Evolutionary conservation across 2,888 invertebrate genomes (phyloP).

Genomic region (Agriopis leucophaearia): DNA sequence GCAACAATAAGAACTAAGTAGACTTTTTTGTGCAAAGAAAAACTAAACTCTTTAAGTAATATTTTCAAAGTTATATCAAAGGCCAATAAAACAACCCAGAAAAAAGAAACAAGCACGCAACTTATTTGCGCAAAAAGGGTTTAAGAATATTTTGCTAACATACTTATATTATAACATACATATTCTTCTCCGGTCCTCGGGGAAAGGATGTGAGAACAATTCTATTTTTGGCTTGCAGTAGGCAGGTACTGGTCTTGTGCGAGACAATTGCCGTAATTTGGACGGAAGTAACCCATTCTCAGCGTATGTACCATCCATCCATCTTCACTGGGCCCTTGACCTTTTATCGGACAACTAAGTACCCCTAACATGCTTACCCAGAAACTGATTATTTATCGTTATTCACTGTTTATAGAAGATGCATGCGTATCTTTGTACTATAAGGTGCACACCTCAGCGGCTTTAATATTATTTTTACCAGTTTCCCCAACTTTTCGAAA

Average conservation of each 20-base stretch:
- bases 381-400: neutral
- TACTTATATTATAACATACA: too few relatives aligned
- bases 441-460: too few relatives aligned
- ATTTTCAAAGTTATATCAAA: constrained; percentile 31
- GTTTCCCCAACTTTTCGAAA: too few relatives aligned
- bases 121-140: constrained; percentile 25
- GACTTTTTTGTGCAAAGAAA: constrained; percentile 10
- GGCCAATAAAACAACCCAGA: constrained; percentile 20
- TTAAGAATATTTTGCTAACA: constrained; percentile 34
- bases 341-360: constrained; percentile 19
- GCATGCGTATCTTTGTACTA: too few relatives aligned
- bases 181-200: constrained; percentile 27
- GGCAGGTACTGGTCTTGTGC: constrained; percentile 38
- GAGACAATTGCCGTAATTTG: constrained; percentile 50
- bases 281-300: constrained; percentile 44
- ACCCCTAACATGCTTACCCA: neutral
- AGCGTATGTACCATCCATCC: constrained; percentile 32
- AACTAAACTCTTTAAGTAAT: constrained; percentile 17
- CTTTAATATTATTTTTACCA: too few relatives aligned
- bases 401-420: too few relatives aligned
- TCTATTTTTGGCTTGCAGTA: constrained; percentile 44
- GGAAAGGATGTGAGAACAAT: constrained; percentile 38
- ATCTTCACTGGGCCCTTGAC: constrained; percentile 44
- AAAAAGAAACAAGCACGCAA: constrained; percentile 17
- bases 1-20: neutral